Base-by-base conservation (phyloP, 92 coral and sea anemone species). In the Bergia puertoricense region DNA sequence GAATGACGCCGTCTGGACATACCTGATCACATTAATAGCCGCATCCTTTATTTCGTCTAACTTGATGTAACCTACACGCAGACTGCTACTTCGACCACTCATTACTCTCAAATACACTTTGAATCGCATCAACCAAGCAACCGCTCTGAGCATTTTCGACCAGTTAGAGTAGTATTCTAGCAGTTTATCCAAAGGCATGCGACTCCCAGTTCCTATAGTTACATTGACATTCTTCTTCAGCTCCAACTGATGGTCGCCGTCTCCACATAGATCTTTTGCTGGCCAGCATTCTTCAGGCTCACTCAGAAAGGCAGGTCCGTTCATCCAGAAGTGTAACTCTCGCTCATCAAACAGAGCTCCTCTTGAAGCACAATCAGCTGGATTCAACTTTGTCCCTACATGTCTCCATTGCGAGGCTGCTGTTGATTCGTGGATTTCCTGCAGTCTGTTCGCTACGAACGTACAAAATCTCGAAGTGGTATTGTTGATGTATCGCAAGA, bases 401-500 rank as follows among this genome's bases (percentile, higher is more conserved):
- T 82, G 77, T 62, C 86, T 72, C 86, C 76, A 82, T 0, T 82
- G 86, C 38, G 68, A 50, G 8, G 77, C 66, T 9, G 86, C 30
- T 45, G 86, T 43, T 0, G 44, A 72, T 37, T 82, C 86, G 16
- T 82, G 86, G 68, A 82, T 82, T 45, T 59, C 76, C 68, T 82
- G 86, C 37, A 82, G 36, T 23, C 76, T 71, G 36, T 82, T 82
- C 74, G 86, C 86, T 56, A 57, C 90, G 74, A 88, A 79, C 51
- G 86, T 79, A 37, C 81, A 74, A 30, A 88, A 88, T 14, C 90
- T 48, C n/a, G 39, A 77, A 15, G 79, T 57, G 8, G 43, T 79
- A 39, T 71, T 89, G 81, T 22, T 42, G 4, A 89, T 82, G 74
- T 89, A 88, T 41, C 69, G n/a, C 77, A 88, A 20, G 79, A 89